Percentiles rank a stretch among this genome's conserved stretches.
Evolutionary conservation across 2,888 invertebrate genomes (phyloP).

Genomic region (Octodonta nipae): DNA sequence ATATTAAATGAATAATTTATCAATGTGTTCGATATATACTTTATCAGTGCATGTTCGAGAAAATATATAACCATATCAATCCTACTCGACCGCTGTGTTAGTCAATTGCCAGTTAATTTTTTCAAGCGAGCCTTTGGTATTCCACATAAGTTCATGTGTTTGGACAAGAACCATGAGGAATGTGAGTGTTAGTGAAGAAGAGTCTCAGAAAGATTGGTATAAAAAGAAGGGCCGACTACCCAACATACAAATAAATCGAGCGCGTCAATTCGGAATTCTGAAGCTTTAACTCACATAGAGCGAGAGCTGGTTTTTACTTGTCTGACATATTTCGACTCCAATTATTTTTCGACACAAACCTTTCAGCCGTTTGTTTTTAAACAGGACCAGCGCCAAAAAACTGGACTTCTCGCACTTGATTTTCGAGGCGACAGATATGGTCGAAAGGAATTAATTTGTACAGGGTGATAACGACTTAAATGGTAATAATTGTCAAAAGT

Average conservation of each 20-base stretch:
- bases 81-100: too few species aligned
- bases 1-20: too few species aligned
- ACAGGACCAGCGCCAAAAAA: slow-evolving; percentile 20
- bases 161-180: slow-evolving; percentile 14
- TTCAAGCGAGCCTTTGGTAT: not conserved
- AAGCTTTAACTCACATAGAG: slow-evolving; percentile 29
- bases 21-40: too few species aligned
- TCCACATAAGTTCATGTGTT: not conserved
- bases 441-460: slow-evolving; percentile 4
- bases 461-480: slow-evolving; percentile 2
- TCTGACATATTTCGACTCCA: slow-evolving; percentile 30
- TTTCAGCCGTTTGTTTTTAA: slow-evolving; percentile 26
- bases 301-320: slow-evolving; percentile 26
- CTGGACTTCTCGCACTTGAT: slow-evolving; percentile 26
- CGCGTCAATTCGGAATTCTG: slow-evolving; percentile 31
- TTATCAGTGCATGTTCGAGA: too few species aligned
- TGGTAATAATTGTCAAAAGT: too few species aligned
- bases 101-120: too few species aligned
- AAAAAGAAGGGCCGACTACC: slow-evolving; percentile 15
- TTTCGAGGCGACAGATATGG: slow-evolving; percentile 15
- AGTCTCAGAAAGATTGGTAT: slow-evolving; percentile 8
- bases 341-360: slow-evolving; percentile 32
- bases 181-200: slow-evolving; percentile 16
- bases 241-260: slow-evolving; percentile 23
- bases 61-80: too few species aligned